A percentile compares a stretch with the other conserved stretches of the same genome.
phyloP scores from a whole-genome alignment of 1,140 invertebrate species.

The Ceratosolen solmsi region DNA sequence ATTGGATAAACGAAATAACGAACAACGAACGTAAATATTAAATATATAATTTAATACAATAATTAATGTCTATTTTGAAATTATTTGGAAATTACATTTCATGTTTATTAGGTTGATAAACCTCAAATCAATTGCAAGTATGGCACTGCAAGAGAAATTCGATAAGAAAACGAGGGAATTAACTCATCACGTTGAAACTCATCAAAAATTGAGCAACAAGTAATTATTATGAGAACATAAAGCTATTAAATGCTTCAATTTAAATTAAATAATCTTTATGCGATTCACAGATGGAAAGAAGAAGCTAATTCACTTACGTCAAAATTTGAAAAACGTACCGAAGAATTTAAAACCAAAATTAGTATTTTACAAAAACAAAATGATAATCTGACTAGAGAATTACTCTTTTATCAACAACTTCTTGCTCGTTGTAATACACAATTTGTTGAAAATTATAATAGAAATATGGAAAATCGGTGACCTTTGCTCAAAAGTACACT shows the following conservation, averaged over 20 bases:
- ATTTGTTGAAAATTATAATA: constrained; percentile 54
- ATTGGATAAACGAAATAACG: constrained; percentile 34
- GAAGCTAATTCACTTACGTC: constrained; percentile 77
- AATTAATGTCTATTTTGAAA: not conserved
- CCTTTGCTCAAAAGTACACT: constrained; percentile 42
- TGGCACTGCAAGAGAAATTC: constrained; percentile 65
- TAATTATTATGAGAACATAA: constrained; percentile 55
- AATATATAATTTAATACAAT: constrained; percentile 43
- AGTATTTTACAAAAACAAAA: constrained; percentile 74
- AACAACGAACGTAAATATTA: constrained; percentile 48
- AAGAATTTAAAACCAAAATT: constrained; percentile 66
- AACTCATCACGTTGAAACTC: constrained; percentile 68
- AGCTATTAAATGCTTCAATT: constrained; percentile 40
- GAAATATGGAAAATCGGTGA: constrained; percentile 38
- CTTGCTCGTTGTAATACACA: constrained; percentile 65
- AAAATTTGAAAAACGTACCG: constrained; percentile 76
- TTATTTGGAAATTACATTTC: not conserved
- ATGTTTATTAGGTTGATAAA: constrained; percentile 31
- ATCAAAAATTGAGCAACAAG: constrained; percentile 70
- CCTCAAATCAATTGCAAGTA: constrained; percentile 41
- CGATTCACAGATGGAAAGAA: constrained; percentile 76
- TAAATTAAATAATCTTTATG: constrained; percentile 47
- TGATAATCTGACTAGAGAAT: constrained; percentile 71
- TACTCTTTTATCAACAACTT: constrained; percentile 71
- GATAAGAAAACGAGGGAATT: constrained; percentile 68